Conservation (phyloP, 2,888 invertebrate species). For the Volucella inflata region DNA sequence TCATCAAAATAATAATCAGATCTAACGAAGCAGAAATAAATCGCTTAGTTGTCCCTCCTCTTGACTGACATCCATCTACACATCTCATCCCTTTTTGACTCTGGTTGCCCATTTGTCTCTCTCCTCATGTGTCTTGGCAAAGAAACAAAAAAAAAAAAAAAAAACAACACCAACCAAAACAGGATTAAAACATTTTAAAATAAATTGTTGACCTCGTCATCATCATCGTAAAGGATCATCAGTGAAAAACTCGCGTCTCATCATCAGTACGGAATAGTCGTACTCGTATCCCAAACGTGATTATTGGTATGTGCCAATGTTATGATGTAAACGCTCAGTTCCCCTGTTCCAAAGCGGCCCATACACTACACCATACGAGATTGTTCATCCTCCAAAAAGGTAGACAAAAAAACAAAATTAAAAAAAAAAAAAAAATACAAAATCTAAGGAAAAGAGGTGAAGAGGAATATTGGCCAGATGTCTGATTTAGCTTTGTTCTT, state of each 20-base stretch:
- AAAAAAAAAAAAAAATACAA: slow-evolving; percentile 18
- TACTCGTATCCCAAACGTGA: slow-evolving; percentile 52
- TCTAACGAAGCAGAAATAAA: slow-evolving; percentile 78
- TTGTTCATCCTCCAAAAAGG: slow-evolving; percentile 27
- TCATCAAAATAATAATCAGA: slow-evolving; percentile 76
- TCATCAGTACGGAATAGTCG: neutral
- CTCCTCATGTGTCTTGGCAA: slow-evolving; percentile 3
- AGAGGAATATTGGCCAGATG: slow-evolving; percentile 68
- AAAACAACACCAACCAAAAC: too few species aligned
- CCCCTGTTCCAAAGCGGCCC: slow-evolving; percentile 16
- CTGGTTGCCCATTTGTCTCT: slow-evolving; percentile 11
- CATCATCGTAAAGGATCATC: slow-evolving; percentile 64
- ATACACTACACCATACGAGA: slow-evolving; percentile 21
- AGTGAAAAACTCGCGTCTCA: slow-evolving; percentile 2
- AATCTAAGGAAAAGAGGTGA: slow-evolving; percentile 26
- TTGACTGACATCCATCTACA: slow-evolving; percentile 34
- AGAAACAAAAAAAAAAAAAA: neutral
- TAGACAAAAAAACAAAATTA: neutral
- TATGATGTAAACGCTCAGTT: slow-evolving; percentile 66
- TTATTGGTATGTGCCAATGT: slow-evolving; percentile 76
- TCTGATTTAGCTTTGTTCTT: slow-evolving; percentile 48
- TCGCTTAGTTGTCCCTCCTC: slow-evolving; percentile 76
- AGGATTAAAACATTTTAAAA: slow-evolving; percentile 62
- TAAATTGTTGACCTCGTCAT: slow-evolving; percentile 74
- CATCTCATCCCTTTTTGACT: slow-evolving; percentile 54